Percentiles rank a stretch among this genome's conserved stretches.
Conservation (phyloP, 2,113 vertebrate species). For the Penelope pileata region DNA sequence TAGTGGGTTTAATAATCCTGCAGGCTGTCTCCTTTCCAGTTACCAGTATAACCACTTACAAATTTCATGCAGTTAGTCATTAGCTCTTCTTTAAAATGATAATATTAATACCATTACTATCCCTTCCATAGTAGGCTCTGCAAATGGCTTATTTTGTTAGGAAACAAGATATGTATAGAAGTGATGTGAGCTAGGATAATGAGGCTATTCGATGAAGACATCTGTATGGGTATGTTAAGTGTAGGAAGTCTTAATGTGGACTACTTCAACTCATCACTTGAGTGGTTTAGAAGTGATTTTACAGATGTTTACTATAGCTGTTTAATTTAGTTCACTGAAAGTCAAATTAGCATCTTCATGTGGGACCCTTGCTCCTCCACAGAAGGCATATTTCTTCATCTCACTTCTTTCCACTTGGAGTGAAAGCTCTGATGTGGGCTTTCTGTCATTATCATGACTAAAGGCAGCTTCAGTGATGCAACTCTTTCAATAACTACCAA, state of each 20-base stretch:
- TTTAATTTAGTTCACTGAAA: neutral
- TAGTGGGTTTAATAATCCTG: neutral
- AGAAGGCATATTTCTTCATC: neutral
- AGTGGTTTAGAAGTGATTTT: neutral
- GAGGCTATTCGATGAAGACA: neutral
- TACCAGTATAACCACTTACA: neutral
- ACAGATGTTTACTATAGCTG: neutral
- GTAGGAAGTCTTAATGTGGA: neutral
- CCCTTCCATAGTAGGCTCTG: neutral
- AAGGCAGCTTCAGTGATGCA: neutral
- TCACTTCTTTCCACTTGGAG: neutral
- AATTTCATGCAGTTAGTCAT: neutral
- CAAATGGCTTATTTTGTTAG: neutral
- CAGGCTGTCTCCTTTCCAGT: neutral
- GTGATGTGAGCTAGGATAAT: neutral
- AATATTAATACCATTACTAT: neutral
- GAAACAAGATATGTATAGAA: neutral
- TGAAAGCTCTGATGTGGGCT: neutral
- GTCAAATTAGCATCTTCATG: neutral
- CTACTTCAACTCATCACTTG: neutral
- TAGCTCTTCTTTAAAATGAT: neutral
- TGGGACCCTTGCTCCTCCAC: neutral
- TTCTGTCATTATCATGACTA: neutral
- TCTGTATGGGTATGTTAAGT: neutral
- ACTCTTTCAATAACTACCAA: neutral